A percentile compares a stretch with the other conserved stretches of the same genome.
Conservation (phyloP, 2,888 invertebrate species). For the Labia minor region DNA sequence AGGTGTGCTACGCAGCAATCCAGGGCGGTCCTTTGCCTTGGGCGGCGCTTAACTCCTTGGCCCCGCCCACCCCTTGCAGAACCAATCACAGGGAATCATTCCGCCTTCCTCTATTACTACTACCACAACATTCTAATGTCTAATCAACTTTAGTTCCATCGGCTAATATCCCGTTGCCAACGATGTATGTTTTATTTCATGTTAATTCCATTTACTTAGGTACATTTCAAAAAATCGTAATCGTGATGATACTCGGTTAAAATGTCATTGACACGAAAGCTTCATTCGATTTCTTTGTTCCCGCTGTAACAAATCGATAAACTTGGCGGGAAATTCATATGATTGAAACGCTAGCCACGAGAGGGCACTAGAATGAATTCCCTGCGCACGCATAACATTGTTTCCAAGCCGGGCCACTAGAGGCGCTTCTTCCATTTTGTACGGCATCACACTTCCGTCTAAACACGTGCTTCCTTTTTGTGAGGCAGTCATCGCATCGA, state of each 20-base stretch:
- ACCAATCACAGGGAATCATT: neutral
- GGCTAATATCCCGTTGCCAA: neutral
- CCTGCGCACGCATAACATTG: conserved; percentile 1
- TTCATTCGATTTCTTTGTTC: neutral
- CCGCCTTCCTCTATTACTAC: no score
- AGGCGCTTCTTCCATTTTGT: neutral
- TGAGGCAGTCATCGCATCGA: neutral
- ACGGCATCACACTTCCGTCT: conserved; percentile 8
- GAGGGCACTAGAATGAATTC: neutral
- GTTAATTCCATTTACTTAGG: neutral
- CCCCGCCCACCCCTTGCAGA: neutral
- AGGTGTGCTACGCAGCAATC: neutral
- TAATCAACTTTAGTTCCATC: neutral
- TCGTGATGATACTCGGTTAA: neutral
- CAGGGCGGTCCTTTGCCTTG: neutral
- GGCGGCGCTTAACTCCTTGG: neutral
- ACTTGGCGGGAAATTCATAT: neutral
- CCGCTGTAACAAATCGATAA: neutral
- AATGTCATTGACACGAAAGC: neutral
- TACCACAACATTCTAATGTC: neutral
- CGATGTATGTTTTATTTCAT: neutral
- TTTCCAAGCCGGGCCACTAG: conserved; percentile 4
- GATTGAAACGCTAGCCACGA: neutral
- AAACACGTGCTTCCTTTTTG: conserved; percentile 3
- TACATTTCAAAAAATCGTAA: neutral